Evolutionary conservation across 2,113 vertebrate species (phyloP), one percentile per base, ranked within the genome.

Genomic region (Carassius carassius): DNA sequence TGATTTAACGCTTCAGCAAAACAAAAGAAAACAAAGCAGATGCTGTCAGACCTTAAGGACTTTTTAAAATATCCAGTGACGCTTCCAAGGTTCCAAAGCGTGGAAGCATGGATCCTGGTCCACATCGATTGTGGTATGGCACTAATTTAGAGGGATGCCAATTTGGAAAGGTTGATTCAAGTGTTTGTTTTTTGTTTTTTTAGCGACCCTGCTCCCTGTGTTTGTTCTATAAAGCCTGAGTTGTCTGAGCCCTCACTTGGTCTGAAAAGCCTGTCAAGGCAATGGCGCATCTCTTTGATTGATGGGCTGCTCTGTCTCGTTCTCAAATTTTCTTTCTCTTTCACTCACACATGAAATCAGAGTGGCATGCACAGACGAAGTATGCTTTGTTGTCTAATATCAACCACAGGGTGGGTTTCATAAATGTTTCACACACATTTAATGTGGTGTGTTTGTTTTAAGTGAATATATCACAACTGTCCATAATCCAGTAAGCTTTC

Each of bases 151-250:
- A 60, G 70, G 78, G 65, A 54, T 37, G 9, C 41, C 49, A 70
- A 81, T 79, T 69, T 77, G 23, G 12, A 51, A 78, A 84, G 81
- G 82, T 75, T 84, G 47, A 74, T 62, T 81, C 70, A 47, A 81
- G 49, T 6, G 74, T 44, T 74, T 77, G 3, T 37, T 37, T 37
- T 37, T 58, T 80, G 21, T 67, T 35, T 58, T 80, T 29, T 67
- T 35, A 49, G 14, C 73, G 35, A 72, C 73, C 67, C 60, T 14
- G 47, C 19, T 62, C 10, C 17, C 8, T 75, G 35, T 83, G n/a
- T 82, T 32, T 75, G 10, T 56, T 35, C 29, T 44, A 49, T 21
- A 65, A 72, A 70, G 74, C 41, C 10, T 14, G 69, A 60, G 51
- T 29, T n/a, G n/a, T 35, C 2, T 1, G 2, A 2, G 1, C 29